These are phyloP conservation scores for Actenoides lindsayi DNA, from an alignment of 2,113 vertebrate species.

Conservation along the genomic window DNA sequence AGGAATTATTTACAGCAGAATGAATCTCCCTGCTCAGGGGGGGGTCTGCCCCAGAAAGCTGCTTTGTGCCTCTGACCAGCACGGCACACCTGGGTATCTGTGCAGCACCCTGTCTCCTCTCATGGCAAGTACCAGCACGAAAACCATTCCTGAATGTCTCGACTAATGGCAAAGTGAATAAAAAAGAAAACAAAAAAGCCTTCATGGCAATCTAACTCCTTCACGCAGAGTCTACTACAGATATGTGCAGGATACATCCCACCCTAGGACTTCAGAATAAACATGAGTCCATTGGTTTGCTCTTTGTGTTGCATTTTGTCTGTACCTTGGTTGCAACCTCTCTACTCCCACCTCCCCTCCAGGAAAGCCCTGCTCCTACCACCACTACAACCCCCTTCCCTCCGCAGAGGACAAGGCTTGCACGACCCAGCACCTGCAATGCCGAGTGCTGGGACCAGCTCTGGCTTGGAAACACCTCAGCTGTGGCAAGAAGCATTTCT, in stretches of 20 bases:
- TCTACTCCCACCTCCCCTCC: accelerated
- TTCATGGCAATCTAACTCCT: neutral
- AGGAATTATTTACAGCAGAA: neutral
- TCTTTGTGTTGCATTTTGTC: neutral
- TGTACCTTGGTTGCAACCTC: accelerated
- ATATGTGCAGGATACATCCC: accelerated
- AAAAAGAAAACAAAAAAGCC: neutral
- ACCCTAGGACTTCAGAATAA: neutral
- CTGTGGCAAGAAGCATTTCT: neutral
- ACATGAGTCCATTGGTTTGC: neutral
- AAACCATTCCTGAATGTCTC: neutral
- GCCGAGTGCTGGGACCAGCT: neutral
- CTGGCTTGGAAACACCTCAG: neutral
- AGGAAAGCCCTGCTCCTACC: neutral
- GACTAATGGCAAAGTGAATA: neutral
- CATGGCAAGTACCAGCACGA: neutral
- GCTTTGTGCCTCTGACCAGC: neutral
- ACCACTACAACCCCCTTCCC: neutral
- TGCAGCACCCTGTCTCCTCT: neutral
- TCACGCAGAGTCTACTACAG: neutral
- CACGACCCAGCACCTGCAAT: accelerated
- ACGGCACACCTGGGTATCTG: accelerated
- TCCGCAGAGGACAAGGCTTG: neutral
- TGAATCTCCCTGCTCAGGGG: neutral
- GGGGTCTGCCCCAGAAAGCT: neutral